Conservation (phyloP, 2,888 invertebrate species). For the Troglohyphantes excavatus region DNA sequence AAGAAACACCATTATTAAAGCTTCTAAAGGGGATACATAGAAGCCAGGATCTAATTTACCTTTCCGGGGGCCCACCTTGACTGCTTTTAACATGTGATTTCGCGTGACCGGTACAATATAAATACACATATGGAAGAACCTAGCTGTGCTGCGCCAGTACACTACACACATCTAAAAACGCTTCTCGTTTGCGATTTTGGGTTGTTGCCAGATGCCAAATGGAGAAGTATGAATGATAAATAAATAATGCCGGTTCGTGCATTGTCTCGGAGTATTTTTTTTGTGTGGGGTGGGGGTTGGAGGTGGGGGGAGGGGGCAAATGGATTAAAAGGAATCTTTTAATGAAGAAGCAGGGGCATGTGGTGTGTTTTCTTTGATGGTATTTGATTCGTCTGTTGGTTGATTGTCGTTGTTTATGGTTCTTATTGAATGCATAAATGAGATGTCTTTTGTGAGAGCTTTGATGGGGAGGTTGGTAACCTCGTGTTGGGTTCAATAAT, state of each 20-base stretch:
- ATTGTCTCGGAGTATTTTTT: constrained; percentile 25
- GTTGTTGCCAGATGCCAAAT: constrained; percentile 57
- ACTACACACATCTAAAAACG: neutral
- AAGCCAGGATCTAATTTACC: constrained; percentile 65
- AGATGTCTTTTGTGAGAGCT: neutral
- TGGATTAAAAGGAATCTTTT: neutral
- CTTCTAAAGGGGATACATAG: constrained; percentile 15
- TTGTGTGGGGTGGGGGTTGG: neutral
- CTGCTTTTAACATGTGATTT: constrained; percentile 50
- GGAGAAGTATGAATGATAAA: constrained; percentile 68
- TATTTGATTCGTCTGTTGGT: neutral
- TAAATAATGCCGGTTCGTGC: constrained; percentile 66
- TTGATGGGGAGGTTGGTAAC: neutral
- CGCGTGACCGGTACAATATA: constrained; percentile 65
- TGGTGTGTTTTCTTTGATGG: neutral
- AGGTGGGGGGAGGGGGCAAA: no score
- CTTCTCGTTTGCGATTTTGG: constrained; percentile 51
- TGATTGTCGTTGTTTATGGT: neutral
- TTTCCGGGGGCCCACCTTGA: constrained; percentile 18
- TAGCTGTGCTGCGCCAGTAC: neutral
- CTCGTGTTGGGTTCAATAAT: neutral
- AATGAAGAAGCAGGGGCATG: neutral
- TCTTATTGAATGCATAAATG: neutral
- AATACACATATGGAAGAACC: constrained; percentile 25
- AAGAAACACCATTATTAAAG: constrained; percentile 56